phyloP scores from a whole-genome alignment of 2,888 invertebrate genomes.

The Chironomus riparius region DNA sequence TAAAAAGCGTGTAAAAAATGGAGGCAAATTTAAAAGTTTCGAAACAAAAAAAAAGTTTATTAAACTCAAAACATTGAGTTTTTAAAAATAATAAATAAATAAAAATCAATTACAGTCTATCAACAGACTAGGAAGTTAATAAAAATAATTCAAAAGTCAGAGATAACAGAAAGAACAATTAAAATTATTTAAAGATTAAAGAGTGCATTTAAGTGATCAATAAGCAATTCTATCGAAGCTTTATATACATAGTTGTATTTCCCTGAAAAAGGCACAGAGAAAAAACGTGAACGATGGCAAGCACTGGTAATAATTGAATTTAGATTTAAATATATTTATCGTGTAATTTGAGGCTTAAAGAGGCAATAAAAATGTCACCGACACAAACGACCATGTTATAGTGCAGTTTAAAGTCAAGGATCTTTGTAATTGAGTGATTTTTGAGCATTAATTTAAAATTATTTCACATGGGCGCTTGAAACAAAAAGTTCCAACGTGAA shows the following conservation, averaged over 20 bases:
- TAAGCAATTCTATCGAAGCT: neutral
- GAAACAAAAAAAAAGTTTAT: no score
- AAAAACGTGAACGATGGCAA: neutral
- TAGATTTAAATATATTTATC: neutral
- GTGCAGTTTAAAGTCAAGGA: no score
- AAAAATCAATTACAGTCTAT: no score
- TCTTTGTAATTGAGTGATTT: no score
- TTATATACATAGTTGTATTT: no score
- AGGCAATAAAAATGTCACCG: neutral
- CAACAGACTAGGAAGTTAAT: no score
- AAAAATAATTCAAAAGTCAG: no score
- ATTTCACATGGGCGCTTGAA: slow-evolving; percentile 7
- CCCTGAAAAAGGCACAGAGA: neutral
- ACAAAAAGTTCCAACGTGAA: slow-evolving; percentile 22
- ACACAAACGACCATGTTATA: no score
- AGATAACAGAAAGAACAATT: neutral
- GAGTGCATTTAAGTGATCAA: neutral
- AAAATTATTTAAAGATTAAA: neutral
- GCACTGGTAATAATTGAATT: neutral
- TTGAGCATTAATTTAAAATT: neutral
- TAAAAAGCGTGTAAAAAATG: no score
- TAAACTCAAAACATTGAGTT: no score
- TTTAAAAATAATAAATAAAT: no score
- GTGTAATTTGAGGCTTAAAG: neutral
- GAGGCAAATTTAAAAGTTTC: no score